phyloP scores from a whole-genome alignment of 2,888 invertebrate genomes.

The Hydrotaea diabolus region DNA sequence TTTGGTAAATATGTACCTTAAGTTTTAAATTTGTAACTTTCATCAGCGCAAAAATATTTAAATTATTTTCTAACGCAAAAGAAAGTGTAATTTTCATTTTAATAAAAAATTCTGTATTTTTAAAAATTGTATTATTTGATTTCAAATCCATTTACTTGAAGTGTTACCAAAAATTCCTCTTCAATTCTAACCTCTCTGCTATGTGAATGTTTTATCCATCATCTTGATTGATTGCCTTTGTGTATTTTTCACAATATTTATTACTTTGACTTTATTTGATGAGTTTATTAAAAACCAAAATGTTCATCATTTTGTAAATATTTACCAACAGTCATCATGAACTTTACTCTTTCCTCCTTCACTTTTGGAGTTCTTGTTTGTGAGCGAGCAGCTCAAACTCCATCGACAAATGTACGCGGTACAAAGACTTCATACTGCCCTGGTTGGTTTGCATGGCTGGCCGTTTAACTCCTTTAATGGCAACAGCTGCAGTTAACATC shows the following conservation, averaged over 20 bases:
- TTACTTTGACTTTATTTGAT: conserved; percentile 47
- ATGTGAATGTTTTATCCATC: conserved; percentile 41
- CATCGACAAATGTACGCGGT: conserved; percentile 42
- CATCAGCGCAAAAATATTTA: too few relatives aligned
- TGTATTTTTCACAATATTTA: background rate
- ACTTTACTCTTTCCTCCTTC: conserved; percentile 54
- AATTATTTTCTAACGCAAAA: too few relatives aligned
- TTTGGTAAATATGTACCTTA: too few relatives aligned
- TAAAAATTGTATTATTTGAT: too few relatives aligned
- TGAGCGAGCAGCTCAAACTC: background rate
- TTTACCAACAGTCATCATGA: conserved; percentile 47
- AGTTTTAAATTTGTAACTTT: too few relatives aligned
- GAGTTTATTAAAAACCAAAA: conserved; percentile 66
- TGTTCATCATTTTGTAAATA: conserved; percentile 58
- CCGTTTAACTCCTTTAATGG: conserved; percentile 52
- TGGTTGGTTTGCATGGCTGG: conserved; percentile 1
- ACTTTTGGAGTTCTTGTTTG: conserved; percentile 28
- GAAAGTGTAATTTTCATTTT: too few relatives aligned
- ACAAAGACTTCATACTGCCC: too few relatives aligned
- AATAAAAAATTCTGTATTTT: too few relatives aligned
- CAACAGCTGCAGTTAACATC: conserved; percentile 67
- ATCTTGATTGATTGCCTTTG: conserved; percentile 57
- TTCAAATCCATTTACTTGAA: conserved; percentile 59
- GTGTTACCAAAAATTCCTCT: conserved; percentile 63
- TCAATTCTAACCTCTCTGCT: conserved; percentile 33